Conservation (phyloP, 2,888 invertebrate species). For the Amblyjoppa fuscipennis region DNA sequence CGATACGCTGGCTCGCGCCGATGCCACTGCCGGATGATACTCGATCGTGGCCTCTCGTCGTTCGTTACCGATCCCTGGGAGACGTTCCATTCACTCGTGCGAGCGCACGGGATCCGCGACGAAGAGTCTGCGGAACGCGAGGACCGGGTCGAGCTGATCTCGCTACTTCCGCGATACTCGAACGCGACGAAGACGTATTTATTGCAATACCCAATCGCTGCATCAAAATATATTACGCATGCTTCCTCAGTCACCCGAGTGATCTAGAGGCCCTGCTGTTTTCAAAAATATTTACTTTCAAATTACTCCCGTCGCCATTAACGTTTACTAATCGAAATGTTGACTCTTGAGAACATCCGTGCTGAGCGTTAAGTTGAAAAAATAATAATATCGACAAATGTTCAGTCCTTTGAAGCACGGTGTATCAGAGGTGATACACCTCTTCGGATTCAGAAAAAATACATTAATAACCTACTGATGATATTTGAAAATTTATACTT, state of each 20-base stretch:
- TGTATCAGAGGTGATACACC: too few relatives aligned
- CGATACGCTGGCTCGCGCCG: conserved; percentile 40
- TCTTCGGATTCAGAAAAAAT: too few relatives aligned
- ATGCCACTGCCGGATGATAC: conserved; percentile 18
- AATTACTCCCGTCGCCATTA: background rate
- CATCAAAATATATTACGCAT: conserved; percentile 17
- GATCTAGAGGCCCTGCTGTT: conserved; percentile 3
- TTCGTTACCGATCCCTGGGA: conserved; percentile 61
- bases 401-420: too few relatives aligned
- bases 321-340: background rate
- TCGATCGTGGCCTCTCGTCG: conserved; percentile 45
- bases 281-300: background rate
- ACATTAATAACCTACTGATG: too few relatives aligned
- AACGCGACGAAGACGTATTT: conserved; percentile 17
- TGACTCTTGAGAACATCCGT: background rate
- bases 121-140: background rate
- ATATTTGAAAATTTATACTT: too few relatives aligned
- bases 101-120: conserved; percentile 35
- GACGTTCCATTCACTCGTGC: conserved; percentile 61
- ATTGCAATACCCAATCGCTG: background rate
- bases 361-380: background rate
- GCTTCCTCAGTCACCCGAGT: conserved; percentile 1
- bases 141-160: conserved; percentile 23
- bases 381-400: background rate
- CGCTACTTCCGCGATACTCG: conserved; percentile 47